Evolutionary conservation across 1,140 invertebrate genomes (phyloP), one percentile per base, ranked within the genome.

Genomic region (Popillia japonica): DNA sequence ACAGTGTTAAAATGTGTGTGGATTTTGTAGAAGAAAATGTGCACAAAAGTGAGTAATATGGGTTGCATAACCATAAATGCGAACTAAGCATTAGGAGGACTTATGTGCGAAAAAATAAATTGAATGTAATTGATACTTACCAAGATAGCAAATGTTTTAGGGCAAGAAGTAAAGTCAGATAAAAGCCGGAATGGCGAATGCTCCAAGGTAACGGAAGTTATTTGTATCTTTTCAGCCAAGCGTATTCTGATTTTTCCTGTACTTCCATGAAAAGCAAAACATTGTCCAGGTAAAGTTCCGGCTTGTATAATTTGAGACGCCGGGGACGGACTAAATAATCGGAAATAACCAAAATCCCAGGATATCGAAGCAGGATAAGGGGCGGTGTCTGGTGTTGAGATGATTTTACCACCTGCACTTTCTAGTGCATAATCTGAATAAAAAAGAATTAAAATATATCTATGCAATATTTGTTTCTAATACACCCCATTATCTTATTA

Each of bases 351-450:
- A 27, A 68, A 68, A 68, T 68, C 27, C 61, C 61, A 78, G 17
- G 59, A 42, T 17, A 64, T 76, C 40, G 42, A 75, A 11, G 76
- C 40, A 11, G 78, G 79, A 73, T 80, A 81, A 17, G 79, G 78
- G 10, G 22, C 41, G 11, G 79, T 81, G 6, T 77, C 41, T 17
- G 79, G 79, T 3, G 78, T 82, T 11, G 79, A 81, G 20, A 81
- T 27, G 22, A 82, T 61, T 40, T 72, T 59, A 14, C 77, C 81
- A n/a, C 78, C 76, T 7, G 81, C 78, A 22, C 77, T 78, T 72
- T 78, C 75, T 27, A 80, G 55, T 6, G 81, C 81, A 72, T 79
- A 82, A 79, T 82, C 81, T 82, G 40, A 14, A 20, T 9, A 59
- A 55, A 11, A 48, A 64, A n/a, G n/a, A 11, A 55, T 55, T 74